Evolutionary conservation across 2,888 invertebrate genomes (phyloP).

Genomic region (Alcis repandata): DNA sequence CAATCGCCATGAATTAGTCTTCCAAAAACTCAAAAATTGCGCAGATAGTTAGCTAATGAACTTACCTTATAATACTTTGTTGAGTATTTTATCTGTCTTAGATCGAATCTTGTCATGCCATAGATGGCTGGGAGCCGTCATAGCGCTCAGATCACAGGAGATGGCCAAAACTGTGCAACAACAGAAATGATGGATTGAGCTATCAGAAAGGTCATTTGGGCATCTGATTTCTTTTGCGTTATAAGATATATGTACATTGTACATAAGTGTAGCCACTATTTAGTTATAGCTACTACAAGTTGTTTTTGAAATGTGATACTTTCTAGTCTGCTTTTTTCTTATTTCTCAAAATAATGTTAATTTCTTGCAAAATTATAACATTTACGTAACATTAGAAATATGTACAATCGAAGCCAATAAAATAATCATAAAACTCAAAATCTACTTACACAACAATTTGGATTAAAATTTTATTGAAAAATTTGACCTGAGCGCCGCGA

Average conservation of each 20-base stretch:
- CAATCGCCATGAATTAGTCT: too few species aligned
- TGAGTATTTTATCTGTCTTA: slow-evolving; percentile 22
- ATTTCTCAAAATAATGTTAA: neutral
- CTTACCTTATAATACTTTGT: neutral
- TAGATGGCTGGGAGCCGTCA: slow-evolving; percentile 10
- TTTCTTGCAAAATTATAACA: neutral
- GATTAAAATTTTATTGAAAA: neutral
- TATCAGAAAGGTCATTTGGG: slow-evolving; percentile 27
- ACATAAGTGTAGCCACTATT: too few species aligned
- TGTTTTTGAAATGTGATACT: neutral
- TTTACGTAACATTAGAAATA: neutral
- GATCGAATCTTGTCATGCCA: slow-evolving; percentile 32
- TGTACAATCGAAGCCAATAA: slow-evolving; percentile 8
- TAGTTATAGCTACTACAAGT: neutral
- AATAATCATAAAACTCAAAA: slow-evolving; percentile 20
- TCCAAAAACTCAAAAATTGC: too few species aligned
- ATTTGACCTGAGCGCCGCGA: neutral
- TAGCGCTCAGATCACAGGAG: slow-evolving; percentile 18
- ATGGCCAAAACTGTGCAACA: slow-evolving; percentile 24
- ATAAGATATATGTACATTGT: neutral
- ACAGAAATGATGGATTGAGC: slow-evolving; percentile 30
- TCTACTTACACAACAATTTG: neutral
- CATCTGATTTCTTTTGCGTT: slow-evolving; percentile 15
- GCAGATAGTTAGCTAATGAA: neutral
- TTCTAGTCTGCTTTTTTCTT: neutral